A percentile compares a stretch with the other conserved stretches of the same genome.
phyloP scores from a whole-genome alignment of 2,797 vertebrate species.

The Labeo calbasu region DNA sequence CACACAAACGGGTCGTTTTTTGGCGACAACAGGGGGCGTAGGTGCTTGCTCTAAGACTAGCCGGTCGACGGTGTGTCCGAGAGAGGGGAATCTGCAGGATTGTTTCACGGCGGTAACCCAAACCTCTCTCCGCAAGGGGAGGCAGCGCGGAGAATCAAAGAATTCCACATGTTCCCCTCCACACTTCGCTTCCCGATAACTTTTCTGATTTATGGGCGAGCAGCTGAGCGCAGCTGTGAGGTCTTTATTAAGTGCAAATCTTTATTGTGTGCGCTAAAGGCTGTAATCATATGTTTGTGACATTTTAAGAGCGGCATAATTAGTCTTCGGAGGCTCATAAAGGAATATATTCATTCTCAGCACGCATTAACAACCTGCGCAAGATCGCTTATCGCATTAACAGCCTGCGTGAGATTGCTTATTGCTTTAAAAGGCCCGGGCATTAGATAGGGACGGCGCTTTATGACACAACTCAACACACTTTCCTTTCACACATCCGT shows the following conservation, averaged over 20 bases:
- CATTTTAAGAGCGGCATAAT: conserved; percentile 51
- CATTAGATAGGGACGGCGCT: conserved; percentile 22
- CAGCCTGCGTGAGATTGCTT: conserved; percentile 42
- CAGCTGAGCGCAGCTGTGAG: conserved; percentile 49
- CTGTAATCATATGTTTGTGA: conserved; percentile 54
- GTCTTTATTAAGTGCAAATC: conserved; percentile 53
- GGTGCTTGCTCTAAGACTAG: conserved; percentile 41
- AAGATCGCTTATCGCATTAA: conserved; percentile 46
- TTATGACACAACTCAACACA: conserved; percentile 4
- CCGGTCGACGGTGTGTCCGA: conserved; percentile 18
- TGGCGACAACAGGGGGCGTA: conserved; percentile 59
- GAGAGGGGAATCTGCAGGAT: conserved; percentile 39
- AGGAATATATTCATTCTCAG: conserved; percentile 48
- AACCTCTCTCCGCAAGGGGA: conserved; percentile 39
- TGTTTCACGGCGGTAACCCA: conserved; percentile 48
- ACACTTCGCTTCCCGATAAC: conserved; percentile 45
- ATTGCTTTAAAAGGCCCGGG: conserved; percentile 27
- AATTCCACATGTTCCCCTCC: conserved; percentile 45
- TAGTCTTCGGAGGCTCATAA: conserved; percentile 52
- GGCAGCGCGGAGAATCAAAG: conserved; percentile 46
- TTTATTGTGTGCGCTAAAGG: conserved; percentile 52
- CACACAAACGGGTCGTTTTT: conserved; percentile 11
- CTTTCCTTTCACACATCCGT: conserved; percentile 22
- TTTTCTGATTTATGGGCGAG: conserved; percentile 40
- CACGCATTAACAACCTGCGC: conserved; percentile 43